phyloP scores from a whole-genome alignment of 2,113 vertebrate genomes.

The Albula goreensis region DNA sequence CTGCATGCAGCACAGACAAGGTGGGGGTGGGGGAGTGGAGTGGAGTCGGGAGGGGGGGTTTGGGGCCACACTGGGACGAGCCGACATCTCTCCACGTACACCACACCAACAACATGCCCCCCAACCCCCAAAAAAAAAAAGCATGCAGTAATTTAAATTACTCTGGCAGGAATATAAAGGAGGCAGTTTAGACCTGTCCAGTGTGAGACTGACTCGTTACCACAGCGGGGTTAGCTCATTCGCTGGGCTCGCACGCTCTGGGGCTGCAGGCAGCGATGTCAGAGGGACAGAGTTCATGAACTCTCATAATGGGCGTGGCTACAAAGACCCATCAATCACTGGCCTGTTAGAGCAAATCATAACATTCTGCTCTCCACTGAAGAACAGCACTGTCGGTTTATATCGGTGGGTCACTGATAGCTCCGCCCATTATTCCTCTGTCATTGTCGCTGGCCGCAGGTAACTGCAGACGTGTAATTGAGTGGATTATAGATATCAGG shows the following conservation, averaged over 20 bases:
- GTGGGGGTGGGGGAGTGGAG: background rate
- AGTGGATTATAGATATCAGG: background rate
- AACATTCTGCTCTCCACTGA: no score
- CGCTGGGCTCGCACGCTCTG: background rate
- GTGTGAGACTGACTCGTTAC: background rate
- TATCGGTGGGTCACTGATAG: no score
- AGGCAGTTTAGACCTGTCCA: background rate
- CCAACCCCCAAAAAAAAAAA: background rate
- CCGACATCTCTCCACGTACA: background rate
- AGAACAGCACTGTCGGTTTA: no score
- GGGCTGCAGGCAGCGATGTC: background rate
- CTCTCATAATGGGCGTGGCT: no score
- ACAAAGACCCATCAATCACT: no score
- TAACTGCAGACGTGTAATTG: background rate
- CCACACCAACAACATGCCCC: background rate
- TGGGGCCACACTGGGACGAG: background rate
- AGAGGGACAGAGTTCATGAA: no score
- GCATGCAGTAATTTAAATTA: slow-evolving; percentile 30
- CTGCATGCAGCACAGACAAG: slow-evolving; percentile 3
- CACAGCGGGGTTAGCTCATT: background rate
- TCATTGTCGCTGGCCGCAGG: background rate
- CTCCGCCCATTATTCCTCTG: no score
- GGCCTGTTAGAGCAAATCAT: no score
- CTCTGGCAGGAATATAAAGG: slow-evolving; percentile 34
- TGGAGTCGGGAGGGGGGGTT: background rate